These are phyloP conservation scores for Drosophila affinis DNA, from an alignment of 2,888 invertebrate species.

Conservation along the genomic window DNA sequence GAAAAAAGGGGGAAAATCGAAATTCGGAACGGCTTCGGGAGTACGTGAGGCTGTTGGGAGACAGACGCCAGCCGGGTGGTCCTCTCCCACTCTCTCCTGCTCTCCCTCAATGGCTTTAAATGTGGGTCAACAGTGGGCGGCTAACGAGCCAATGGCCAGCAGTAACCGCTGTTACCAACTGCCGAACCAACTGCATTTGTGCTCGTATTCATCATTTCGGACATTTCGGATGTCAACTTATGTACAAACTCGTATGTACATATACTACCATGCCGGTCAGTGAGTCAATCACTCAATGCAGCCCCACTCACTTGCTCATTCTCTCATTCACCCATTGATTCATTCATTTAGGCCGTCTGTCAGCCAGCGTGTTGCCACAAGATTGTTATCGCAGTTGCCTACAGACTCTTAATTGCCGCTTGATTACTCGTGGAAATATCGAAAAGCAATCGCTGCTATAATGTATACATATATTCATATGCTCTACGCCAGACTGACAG, in stretches of 20 bases:
- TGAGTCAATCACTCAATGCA: slow-evolving; percentile 42
- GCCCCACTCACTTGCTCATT: slow-evolving; percentile 19
- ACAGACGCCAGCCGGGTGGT: slow-evolving; percentile 60
- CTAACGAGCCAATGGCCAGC: slow-evolving; percentile 58
- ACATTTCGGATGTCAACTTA: slow-evolving; percentile 77
- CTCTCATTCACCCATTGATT: slow-evolving; percentile 35
- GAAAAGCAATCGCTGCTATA: slow-evolving; percentile 1
- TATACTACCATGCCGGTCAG: slow-evolving; percentile 27
- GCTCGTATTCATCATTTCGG: slow-evolving; percentile 51
- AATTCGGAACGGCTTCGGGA: slow-evolving; percentile 66
- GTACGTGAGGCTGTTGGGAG: slow-evolving; percentile 63
- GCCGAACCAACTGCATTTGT: slow-evolving; percentile 52
- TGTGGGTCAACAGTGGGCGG: slow-evolving; percentile 71
- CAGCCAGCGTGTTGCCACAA: slow-evolving; percentile 58
- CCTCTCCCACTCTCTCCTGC: slow-evolving; percentile 32
- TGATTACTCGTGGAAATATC: slow-evolving; percentile 55
- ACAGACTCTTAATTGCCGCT: slow-evolving; percentile 69
- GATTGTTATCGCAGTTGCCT: slow-evolving; percentile 69
- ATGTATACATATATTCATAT: slow-evolving; percentile 1
- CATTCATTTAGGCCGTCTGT: slow-evolving; percentile 28
- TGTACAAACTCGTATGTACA: background rate
- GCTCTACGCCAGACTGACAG: background rate
- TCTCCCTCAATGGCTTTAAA: slow-evolving; percentile 26
- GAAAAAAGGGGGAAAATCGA: slow-evolving; percentile 28
- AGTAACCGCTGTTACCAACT: slow-evolving; percentile 15